Percentiles rank a stretch among this genome's conserved stretches.
Evolutionary conservation across 2,888 invertebrate genomes (phyloP).

Genomic region (Timema cristinae): DNA sequence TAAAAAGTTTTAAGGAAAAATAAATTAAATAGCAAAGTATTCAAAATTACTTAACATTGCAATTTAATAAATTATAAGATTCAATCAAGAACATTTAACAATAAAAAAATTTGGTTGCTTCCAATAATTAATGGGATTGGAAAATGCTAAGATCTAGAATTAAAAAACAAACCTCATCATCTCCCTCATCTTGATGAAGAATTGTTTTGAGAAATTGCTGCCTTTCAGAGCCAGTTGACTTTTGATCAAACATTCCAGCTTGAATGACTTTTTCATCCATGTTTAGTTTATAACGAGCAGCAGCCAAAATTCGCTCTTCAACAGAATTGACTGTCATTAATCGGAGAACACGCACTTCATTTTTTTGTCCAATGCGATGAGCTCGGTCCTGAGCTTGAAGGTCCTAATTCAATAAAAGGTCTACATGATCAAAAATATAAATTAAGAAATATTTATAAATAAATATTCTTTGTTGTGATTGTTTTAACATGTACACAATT

Average conservation of each 20-base stretch:
- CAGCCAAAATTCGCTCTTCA: constrained; percentile 59
- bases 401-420: constrained; percentile 43
- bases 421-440: too few relatives aligned
- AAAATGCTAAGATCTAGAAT: background rate
- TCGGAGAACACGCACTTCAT: constrained; percentile 58
- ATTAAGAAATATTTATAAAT: too few relatives aligned
- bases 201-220: constrained; percentile 54
- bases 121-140: background rate
- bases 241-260: constrained; percentile 63
- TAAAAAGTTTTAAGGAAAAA: background rate
- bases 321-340: constrained; percentile 61
- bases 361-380: constrained; percentile 61
- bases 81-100: too few relatives aligned
- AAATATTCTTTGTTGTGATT: too few relatives aligned
- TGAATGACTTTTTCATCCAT: constrained; percentile 65
- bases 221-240: constrained; percentile 57
- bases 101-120: background rate
- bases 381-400: constrained; percentile 64
- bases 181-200: constrained; percentile 50
- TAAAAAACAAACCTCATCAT: constrained; percentile 46
- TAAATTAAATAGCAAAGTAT: background rate
- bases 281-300: constrained; percentile 60
- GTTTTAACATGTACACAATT: too few relatives aligned
- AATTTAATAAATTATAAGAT: background rate
- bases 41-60: background rate